Evolutionary conservation across 2,888 invertebrate genomes (phyloP).

Genomic region (Eupeodes luniger): DNA sequence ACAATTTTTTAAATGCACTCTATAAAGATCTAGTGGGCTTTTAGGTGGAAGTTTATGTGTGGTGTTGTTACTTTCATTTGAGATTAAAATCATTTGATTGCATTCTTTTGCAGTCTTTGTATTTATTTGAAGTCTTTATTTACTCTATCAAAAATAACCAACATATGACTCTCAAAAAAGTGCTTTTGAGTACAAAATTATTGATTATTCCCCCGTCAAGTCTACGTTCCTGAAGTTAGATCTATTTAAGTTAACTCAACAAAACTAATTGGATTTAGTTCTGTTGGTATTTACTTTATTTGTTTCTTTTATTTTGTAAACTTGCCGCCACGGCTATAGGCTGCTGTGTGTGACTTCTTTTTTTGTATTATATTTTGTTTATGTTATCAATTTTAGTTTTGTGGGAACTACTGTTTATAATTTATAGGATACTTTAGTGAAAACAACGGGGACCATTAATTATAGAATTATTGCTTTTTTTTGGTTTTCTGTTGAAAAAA

Average conservation of each 20-base stretch:
- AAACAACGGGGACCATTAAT: constrained; percentile 10
- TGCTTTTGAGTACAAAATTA: no score
- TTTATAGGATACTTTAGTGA: constrained; percentile 5
- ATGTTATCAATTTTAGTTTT: constrained; percentile 12
- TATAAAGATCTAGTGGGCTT: no score
- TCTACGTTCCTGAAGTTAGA: not conserved
- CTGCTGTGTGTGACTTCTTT: not conserved
- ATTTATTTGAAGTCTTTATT: no score
- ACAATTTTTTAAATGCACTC: no score
- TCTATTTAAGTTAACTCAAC: constrained; percentile 8
- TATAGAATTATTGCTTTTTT: constrained; percentile 16
- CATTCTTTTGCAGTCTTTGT: no score
- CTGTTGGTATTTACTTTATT: not conserved
- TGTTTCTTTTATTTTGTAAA: not conserved
- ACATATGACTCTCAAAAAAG: no score
- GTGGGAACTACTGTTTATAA: constrained; percentile 18
- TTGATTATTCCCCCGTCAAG: not conserved
- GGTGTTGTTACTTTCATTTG: no score
- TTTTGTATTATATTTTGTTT: constrained; percentile 5
- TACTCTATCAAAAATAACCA: no score
- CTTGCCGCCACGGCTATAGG: not conserved
- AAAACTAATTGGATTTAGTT: constrained; percentile 35
- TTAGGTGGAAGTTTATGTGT: no score
- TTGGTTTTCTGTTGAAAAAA: not conserved
- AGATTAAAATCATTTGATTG: no score